Evolutionary conservation across 2,113 vertebrate species (phyloP).

Genomic region (Nycticryphes semicollaris): DNA sequence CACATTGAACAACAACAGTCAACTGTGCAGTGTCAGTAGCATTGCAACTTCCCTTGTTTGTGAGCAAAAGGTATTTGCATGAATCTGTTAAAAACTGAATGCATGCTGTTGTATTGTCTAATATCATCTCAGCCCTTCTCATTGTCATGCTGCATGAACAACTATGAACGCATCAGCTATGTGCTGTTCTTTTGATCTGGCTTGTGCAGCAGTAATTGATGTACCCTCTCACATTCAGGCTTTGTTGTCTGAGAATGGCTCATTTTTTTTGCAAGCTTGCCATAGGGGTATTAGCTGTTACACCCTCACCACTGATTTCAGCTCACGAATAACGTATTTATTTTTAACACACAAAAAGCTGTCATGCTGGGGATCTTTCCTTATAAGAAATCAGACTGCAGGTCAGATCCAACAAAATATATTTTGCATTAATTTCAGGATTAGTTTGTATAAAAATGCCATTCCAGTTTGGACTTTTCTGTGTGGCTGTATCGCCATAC

Average conservation of each 20-base stretch:
- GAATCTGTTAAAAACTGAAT: neutral
- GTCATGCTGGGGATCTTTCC: neutral
- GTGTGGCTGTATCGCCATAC: neutral
- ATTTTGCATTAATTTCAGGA: neutral
- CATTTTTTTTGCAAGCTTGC: neutral
- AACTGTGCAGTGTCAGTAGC: neutral
- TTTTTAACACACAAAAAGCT: neutral
- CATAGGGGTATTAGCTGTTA: neutral
- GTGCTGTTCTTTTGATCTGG: constrained; percentile 29
- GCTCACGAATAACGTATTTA: neutral
- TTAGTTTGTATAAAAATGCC: neutral
- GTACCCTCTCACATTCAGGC: neutral
- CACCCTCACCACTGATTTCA: neutral
- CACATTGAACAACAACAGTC: constrained; percentile 2
- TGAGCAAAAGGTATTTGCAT: neutral
- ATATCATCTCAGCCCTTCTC: constrained; percentile 1
- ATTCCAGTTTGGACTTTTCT: neutral
- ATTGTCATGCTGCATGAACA: constrained; percentile 20
- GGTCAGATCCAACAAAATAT: neutral
- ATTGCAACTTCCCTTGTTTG: neutral
- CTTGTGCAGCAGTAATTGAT: constrained; percentile 18
- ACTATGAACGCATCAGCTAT: neutral
- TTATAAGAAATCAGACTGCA: neutral
- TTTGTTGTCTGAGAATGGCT: neutral
- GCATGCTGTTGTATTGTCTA: neutral